Evolutionary conservation across 2,797 vertebrate species (phyloP).

Genomic region (Rhyacichthys aspro): DNA sequence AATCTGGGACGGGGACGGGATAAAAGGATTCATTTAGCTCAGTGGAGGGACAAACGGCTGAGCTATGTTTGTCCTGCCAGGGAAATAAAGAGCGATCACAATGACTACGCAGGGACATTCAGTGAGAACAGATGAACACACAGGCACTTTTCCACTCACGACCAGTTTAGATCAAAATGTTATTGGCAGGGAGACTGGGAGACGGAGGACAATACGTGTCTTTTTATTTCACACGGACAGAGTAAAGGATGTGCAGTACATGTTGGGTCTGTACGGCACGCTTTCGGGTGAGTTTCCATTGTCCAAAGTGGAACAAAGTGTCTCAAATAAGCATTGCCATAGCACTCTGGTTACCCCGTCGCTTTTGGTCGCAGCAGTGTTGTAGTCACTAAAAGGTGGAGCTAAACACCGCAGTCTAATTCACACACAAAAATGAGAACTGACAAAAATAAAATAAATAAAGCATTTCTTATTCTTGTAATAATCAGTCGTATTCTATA

Average conservation of each 20-base stretch:
- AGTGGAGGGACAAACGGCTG: slow-evolving; percentile 45
- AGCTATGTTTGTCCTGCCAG: slow-evolving; percentile 52
- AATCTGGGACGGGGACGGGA: slow-evolving; percentile 51
- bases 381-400: no score
- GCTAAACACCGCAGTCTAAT: no score
- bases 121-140: slow-evolving; percentile 40
- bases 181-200: slow-evolving; percentile 21
- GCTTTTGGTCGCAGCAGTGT: no score
- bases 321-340: no score
- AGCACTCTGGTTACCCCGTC: no score
- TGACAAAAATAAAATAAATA: no score
- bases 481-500: no score
- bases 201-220: slow-evolving; percentile 17
- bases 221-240: slow-evolving; percentile 10
- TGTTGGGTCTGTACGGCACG: not conserved
- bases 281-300: not conserved
- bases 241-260: not conserved
- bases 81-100: slow-evolving; percentile 34
- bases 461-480: no score
- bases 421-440: no score
- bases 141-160: slow-evolving; percentile 3
- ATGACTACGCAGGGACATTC: slow-evolving; percentile 25
- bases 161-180: slow-evolving; percentile 34
- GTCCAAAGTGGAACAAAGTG: no score
- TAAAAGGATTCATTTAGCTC: slow-evolving; percentile 50